Base-by-base conservation (phyloP, 2,888 invertebrate species). In the Cheilosia variabilis region DNA sequence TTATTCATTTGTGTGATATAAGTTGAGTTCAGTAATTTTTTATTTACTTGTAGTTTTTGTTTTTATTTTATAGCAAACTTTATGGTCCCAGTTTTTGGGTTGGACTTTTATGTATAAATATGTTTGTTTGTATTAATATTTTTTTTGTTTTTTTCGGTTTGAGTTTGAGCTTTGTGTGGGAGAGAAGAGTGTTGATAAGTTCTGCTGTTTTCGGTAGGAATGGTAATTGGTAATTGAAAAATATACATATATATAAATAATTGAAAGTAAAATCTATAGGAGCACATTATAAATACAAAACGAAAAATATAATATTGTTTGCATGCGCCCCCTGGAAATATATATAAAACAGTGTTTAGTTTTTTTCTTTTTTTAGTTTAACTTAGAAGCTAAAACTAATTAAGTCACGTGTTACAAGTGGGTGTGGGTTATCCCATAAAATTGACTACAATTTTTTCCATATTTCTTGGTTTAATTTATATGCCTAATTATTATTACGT, bases 71-170 rank as follows among this genome's bases (percentile, higher is more conserved):
- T 76, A 81, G 57, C 76, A 86, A 86, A 80, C 71, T 77, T 81
- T 62, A 81, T 86, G 86, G 86, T 86, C 86, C 86, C 86, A 86
- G 66, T 72, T 80, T 84, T 81, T 86, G 86, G 86, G 86, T 86
- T 86, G 86, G 86, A 86, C 86, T 72, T 84, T 75, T 55, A 78
- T 69, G 45, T 69, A 62, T 60, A 69, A 31, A 50, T 75, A 52
- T 53, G 52, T 55, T 31, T 75, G 55, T 75, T 45, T 34, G 13
- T 13, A 2, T 52, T 24, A 15, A 24, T 52, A 15, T 52, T 60
- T 53, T 52, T n/a, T 41, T 52, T 58, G 17, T 37, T 17, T 41
- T 37, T 52, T 45, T 47, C 17, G 17, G 53, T 68, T 31, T 72
- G 53, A 27, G 53, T 63, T 31, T 72, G 53, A 27, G 57, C n/a